A percentile compares a stretch with the other conserved stretches of the same genome.
These are phyloP conservation scores for Chalcis sispes DNA, from an alignment of 2,888 invertebrate species.

Conservation along the genomic window DNA sequence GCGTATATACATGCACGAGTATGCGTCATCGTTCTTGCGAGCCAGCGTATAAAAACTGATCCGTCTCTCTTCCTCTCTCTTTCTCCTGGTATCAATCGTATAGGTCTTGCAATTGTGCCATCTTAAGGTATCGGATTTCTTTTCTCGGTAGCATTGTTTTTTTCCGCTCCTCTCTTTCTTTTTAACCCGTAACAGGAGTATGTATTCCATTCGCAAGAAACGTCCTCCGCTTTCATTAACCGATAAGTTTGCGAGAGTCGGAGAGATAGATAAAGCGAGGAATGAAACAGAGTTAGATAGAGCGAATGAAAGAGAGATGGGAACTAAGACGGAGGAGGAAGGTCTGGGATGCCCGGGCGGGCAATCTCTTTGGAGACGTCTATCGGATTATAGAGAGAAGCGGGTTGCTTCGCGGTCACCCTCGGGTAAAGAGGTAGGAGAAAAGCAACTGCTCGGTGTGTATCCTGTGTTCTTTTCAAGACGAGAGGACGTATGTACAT, in stretches of 20 bases:
- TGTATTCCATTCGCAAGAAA: no score
- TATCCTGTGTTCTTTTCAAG: slow-evolving; percentile 2
- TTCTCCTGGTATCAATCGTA: background rate
- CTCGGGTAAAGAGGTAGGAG: background rate
- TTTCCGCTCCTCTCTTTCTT: background rate
- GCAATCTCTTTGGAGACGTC: slow-evolving; percentile 36
- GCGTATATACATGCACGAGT: no score
- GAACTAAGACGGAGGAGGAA: background rate
- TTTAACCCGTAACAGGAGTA: background rate
- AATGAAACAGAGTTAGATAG: no score
- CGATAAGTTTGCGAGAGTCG: slow-evolving; percentile 39
- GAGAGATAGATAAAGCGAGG: background rate
- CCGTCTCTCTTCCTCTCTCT: background rate
- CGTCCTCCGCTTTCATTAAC: slow-evolving; percentile 48
- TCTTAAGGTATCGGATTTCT: slow-evolving; percentile 28
- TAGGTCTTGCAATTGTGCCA: slow-evolving; percentile 16
- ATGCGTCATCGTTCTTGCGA: no score
- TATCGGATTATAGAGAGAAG: slow-evolving; percentile 48
- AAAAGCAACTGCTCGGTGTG: no score
- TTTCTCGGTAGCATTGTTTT: slow-evolving; percentile 28
- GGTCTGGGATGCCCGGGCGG: background rate
- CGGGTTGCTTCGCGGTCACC: slow-evolving; percentile 27
- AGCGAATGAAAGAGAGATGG: no score
- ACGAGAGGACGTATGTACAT: background rate
- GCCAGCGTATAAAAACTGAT: no score